A percentile compares a stretch with the other conserved stretches of the same genome.
Evolutionary conservation across 2,113 vertebrate genomes (phyloP).

Genomic region (Elephantulus edwardii): DNA sequence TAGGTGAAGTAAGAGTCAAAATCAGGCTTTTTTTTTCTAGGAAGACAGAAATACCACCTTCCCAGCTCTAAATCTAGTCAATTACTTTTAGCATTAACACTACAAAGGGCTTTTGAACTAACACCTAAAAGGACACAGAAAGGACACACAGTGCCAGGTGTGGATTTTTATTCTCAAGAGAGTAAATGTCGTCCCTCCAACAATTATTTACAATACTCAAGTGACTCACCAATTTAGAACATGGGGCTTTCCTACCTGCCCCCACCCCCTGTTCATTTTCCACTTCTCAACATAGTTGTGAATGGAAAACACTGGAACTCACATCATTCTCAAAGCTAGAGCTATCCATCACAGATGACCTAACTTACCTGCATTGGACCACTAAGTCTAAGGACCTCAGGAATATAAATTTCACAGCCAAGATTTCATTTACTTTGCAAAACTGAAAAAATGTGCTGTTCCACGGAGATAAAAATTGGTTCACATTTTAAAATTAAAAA

Average conservation of each 20-base stretch:
- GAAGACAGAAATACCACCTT: not conserved
- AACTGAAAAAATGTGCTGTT: constrained; percentile 49
- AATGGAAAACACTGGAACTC: constrained; percentile 67
- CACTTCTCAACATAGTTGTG: constrained; percentile 74
- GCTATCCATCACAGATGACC: constrained; percentile 58
- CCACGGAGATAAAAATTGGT: constrained; percentile 20
- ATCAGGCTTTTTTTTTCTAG: not conserved
- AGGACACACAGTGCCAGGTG: constrained; percentile 58
- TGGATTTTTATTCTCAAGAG: constrained; percentile 75
- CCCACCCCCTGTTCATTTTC: constrained; percentile 49
- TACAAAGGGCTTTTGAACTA: not conserved
- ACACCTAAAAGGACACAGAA: constrained; percentile 43
- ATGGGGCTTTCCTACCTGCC: too few species aligned
- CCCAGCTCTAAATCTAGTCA: not conserved
- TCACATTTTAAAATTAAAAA: constrained; percentile 71
- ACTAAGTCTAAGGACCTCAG: constrained; percentile 46
- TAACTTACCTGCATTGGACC: constrained; percentile 70
- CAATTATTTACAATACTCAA: constrained; percentile 72
- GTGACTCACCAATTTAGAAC: constrained; percentile 61
- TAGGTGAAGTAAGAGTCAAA: not conserved
- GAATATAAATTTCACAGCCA: constrained; percentile 30
- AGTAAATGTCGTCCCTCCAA: constrained; percentile 69
- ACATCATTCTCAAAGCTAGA: constrained; percentile 67
- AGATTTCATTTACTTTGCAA: constrained; percentile 45
- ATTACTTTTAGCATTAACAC: not conserved